Percentiles rank a stretch among this genome's conserved stretches.
phyloP scores from a whole-genome alignment of 2,113 vertebrate genomes.

The Carollia perspicillata region DNA sequence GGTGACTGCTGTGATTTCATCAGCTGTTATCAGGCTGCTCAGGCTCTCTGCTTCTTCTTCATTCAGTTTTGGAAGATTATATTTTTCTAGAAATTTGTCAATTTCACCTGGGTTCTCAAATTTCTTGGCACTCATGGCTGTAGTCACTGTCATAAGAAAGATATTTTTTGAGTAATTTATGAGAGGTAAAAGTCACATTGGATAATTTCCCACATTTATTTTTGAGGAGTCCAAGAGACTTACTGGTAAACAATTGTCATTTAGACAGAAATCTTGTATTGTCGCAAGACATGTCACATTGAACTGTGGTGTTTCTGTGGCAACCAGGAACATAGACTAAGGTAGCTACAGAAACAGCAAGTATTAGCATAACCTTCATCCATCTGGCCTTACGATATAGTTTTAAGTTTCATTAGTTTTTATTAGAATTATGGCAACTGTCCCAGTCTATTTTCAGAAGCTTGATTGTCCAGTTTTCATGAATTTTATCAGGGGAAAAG shows the following conservation, averaged over 20 bases:
- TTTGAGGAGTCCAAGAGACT: conserved; percentile 32
- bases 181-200: not conserved
- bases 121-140: no score
- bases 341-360: conserved; percentile 17
- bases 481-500: conserved; percentile 26
- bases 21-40: no score
- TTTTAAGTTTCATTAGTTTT: conserved; percentile 54
- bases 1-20: no score
- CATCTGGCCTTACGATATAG: not conserved
- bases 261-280: conserved; percentile 19
- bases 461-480: not conserved
- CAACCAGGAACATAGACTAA: not conserved
- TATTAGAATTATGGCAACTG: conserved; percentile 46
- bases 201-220: not conserved
- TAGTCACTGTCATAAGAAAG: not conserved
- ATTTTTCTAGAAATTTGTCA: no score
- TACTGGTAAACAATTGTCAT: not conserved
- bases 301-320: not conserved
- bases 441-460: not conserved
- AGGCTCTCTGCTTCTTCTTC: no score
- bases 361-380: not conserved
- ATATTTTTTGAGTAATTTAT: not conserved
- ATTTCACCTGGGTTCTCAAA: no score
- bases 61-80: no score
- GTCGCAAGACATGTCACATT: not conserved